Base-by-base conservation (phyloP, 2,113 vertebrate species). In the Scomber colias region DNA sequence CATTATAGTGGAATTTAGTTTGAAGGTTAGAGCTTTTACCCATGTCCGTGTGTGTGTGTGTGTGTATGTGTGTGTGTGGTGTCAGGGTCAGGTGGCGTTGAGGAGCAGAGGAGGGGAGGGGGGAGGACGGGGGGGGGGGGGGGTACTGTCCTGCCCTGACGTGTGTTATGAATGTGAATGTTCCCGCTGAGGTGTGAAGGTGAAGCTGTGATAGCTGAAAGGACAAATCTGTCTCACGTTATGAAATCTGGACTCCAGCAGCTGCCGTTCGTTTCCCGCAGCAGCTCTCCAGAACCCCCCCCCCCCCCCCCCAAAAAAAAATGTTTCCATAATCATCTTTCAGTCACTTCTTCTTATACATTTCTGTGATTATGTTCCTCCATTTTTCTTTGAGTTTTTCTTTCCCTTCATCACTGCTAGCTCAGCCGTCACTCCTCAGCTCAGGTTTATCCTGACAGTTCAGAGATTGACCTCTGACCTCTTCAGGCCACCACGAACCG, bases 21-120 rank as follows among this genome's bases (percentile, higher is more conserved):
- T 69, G 53, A 77, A 77, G 85, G 77, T 85, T 65, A 73, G 63
- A 56, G 57, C 54, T 57, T 40, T 7, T 40, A 9, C 9, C 9
- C 31, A 7, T 40, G 35, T 40, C 7, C 9, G 35, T 40, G 35
- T 40, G 24, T 64, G 61, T 24, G 44, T 27, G 62, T 27, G 19
- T 66, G 63, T 66, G 63, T n/a, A n/a, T 65, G 48, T 67, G 48
- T 51, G 64, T 27, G 56, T 50, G 56, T 60, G 19, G 64, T 70
- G 54, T 51, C 3, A 3, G 70, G 16, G 55, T 72, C 10, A 49
- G 44, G 8, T 40, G 35, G 35, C 7, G 35, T 7, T 40, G 35
- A 9, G 7, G 31, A 7, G 2, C n/a, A n/a, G 24, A 27, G 24
- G 24, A 2, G 24, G 5, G 31, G 3, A 1, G 31, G 31, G 5